Percentiles rank a stretch among this genome's conserved stretches.
Evolutionary conservation across 2,797 vertebrate species (phyloP).

Genomic region (Galaxias olidus): DNA sequence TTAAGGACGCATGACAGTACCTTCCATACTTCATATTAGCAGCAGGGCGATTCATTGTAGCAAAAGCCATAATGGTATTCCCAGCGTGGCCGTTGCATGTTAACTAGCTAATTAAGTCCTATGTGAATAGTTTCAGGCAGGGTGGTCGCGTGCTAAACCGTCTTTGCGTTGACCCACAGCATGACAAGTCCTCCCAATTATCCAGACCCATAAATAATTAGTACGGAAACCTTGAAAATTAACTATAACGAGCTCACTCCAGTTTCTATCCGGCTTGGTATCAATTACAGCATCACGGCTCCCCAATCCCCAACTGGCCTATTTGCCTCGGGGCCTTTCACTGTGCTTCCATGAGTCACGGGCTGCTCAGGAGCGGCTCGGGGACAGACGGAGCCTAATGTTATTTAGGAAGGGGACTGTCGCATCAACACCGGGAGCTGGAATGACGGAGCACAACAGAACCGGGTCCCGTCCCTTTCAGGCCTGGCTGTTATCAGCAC

Average conservation of each 20-base stretch:
- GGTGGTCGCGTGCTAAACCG: too few species aligned
- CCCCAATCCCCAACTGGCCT: slow-evolving; percentile 28
- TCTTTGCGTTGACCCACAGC: background rate
- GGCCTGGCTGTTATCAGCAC: slow-evolving; percentile 32
- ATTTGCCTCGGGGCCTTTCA: slow-evolving; percentile 28
- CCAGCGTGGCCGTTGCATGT: too few species aligned
- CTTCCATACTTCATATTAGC: too few species aligned
- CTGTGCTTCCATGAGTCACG: slow-evolving; percentile 28
- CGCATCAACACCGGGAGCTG: background rate
- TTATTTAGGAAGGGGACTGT: slow-evolving; percentile 15
- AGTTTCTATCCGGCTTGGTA: slow-evolving; percentile 16
- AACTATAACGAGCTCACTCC: slow-evolving; percentile 26
- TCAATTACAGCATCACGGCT: slow-evolving; percentile 19
- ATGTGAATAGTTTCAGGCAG: too few species aligned
- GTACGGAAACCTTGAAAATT: slow-evolving; percentile 28
- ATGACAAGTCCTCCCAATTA: slow-evolving; percentile 25
- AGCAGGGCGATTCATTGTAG: too few species aligned
- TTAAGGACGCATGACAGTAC: too few species aligned
- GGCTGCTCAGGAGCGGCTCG: slow-evolving; percentile 26
- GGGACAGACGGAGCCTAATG: slow-evolving; percentile 15
- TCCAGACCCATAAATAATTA: slow-evolving; percentile 22
- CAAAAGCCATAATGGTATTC: too few species aligned
- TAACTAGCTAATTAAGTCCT: too few species aligned
- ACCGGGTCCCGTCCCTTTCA: slow-evolving; percentile 24
- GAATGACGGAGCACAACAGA: slow-evolving; percentile 14